Evolutionary conservation across 2,888 invertebrate species (phyloP).

Genomic region (Drosophila hamatofila): DNA sequence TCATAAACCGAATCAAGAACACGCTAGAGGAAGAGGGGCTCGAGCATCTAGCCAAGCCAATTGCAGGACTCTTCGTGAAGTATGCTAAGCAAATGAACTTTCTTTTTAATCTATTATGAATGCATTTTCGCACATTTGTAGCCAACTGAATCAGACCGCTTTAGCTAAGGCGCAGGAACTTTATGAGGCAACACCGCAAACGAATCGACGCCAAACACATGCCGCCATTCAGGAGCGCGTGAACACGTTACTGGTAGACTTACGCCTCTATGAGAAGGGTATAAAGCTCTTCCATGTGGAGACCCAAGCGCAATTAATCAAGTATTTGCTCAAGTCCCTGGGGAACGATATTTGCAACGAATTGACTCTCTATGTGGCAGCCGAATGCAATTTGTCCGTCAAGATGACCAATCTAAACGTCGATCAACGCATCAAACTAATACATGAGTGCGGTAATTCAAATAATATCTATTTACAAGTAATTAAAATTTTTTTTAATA

Average conservation of each 20-base stretch:
- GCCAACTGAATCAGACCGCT: conserved; percentile 89
- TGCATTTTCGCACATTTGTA: conserved; percentile 63
- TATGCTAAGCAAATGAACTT: conserved; percentile 73
- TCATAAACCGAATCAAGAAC: conserved; percentile 88
- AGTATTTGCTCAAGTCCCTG: conserved; percentile 93
- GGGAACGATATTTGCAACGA: conserved; percentile 93
- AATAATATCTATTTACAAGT: background rate
- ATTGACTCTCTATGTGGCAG: conserved; percentile 91
- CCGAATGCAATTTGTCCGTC: conserved; percentile 89
- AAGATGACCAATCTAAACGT: conserved; percentile 86
- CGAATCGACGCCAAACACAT: conserved; percentile 91
- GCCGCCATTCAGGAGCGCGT: conserved; percentile 93
- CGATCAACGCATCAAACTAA: conserved; percentile 90
- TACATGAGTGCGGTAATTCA: conserved; percentile 87
- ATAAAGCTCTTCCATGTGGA: conserved; percentile 88
- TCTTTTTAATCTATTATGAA: background rate
- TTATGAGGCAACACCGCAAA: conserved; percentile 90
- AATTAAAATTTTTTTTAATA: background rate
- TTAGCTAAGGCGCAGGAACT: conserved; percentile 90
- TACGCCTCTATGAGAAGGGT: conserved; percentile 93
- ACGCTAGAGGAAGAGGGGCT: conserved; percentile 90
- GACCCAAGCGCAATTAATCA: conserved; percentile 89
- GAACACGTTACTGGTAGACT: conserved; percentile 90
- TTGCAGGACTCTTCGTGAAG: conserved; percentile 90
- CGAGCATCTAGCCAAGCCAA: conserved; percentile 89